phyloP scores from a whole-genome alignment of 2,888 invertebrate species.

The Rhagium mordax region DNA sequence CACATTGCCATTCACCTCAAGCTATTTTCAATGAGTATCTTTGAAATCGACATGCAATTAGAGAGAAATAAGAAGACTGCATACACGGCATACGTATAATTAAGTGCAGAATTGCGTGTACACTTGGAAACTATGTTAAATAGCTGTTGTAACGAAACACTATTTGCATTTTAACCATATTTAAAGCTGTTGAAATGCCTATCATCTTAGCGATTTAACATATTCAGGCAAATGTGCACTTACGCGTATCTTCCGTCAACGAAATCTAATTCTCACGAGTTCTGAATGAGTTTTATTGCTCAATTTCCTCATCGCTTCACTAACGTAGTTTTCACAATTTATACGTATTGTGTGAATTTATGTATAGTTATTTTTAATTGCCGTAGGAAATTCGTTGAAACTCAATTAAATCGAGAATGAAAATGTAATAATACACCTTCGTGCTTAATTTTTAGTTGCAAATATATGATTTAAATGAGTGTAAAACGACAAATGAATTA shows the following conservation, averaged over 20 bases:
- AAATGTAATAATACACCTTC: neutral
- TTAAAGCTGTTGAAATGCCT: constrained; percentile 30
- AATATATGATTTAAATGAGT: too few species aligned
- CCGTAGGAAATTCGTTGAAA: neutral
- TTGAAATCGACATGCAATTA: constrained; percentile 64
- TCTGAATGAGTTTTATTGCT: neutral
- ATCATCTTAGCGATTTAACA: constrained; percentile 1
- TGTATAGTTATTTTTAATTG: neutral
- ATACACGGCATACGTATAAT: constrained; percentile 61
- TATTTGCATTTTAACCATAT: constrained; percentile 49
- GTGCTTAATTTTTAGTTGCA: too few species aligned
- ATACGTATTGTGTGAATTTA: neutral
- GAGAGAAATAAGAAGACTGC: constrained; percentile 62
- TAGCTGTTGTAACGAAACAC: constrained; percentile 44
- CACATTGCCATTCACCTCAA: constrained; percentile 52
- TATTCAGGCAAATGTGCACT: neutral
- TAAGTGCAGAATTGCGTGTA: constrained; percentile 63
- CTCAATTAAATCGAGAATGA: too few species aligned
- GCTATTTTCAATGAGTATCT: constrained; percentile 56
- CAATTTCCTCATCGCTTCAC: neutral
- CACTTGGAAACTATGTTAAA: constrained; percentile 45
- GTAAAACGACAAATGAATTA: too few species aligned
- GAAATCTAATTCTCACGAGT: neutral
- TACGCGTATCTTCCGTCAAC: neutral
- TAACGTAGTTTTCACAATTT: neutral